phyloP scores from a whole-genome alignment of 2,797 vertebrate species.

The Choloepus didactylus region DNA sequence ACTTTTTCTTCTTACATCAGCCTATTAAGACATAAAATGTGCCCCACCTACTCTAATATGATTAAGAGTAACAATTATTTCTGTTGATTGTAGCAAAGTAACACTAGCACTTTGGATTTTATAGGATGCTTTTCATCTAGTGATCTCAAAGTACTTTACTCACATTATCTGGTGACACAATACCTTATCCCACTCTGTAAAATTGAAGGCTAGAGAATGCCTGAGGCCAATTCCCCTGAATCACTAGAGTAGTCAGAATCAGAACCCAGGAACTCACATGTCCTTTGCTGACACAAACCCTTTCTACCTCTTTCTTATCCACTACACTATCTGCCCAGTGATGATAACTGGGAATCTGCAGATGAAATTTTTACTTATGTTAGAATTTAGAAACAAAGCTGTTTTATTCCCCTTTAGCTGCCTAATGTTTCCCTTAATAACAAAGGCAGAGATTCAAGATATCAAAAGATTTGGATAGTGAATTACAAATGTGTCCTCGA shows the following conservation, averaged over 20 bases:
- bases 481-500: conserved; percentile 48
- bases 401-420: not conserved
- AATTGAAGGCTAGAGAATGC: conserved; percentile 75
- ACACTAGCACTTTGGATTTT: conserved; percentile 70
- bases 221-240: conserved; percentile 63
- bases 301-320: not conserved
- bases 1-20: conserved; percentile 45
- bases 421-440: conserved; percentile 42
- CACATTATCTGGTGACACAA: conserved; percentile 79
- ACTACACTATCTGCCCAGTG: not conserved
- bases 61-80: conserved; percentile 81
- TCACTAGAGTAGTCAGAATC: conserved; percentile 51
- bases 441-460: conserved; percentile 25
- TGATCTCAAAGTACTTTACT: conserved; percentile 83
- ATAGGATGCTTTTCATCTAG: conserved; percentile 77
- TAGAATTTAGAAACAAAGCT: conserved; percentile 45
- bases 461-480: not conserved
- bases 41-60: conserved; percentile 26
- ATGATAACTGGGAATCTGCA: not conserved
- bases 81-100: conserved; percentile 75
- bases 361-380: conserved; percentile 41
- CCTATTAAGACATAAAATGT: conserved; percentile 51
- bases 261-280: conserved; percentile 31
- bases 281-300: conserved; percentile 43
- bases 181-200: conserved; percentile 70